Evolutionary conservation across 2,113 vertebrate species (phyloP).

Genomic region (Toxostoma redivivum): DNA sequence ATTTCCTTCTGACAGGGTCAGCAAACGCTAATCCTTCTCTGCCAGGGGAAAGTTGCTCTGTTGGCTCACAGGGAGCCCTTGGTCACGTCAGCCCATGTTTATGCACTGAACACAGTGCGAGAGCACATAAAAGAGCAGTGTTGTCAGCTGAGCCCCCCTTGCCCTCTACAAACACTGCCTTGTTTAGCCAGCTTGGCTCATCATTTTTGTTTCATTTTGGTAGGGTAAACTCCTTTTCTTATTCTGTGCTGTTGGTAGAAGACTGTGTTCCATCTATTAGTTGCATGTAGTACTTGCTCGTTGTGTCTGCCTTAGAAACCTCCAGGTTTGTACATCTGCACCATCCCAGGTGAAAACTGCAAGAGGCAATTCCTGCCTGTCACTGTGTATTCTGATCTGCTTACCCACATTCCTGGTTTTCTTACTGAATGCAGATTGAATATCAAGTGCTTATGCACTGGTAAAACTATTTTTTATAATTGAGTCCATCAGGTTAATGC

Average conservation of each 20-base stretch:
- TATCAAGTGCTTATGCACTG: background rate
- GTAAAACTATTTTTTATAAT: background rate
- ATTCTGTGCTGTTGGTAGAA: background rate
- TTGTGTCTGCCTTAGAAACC: background rate
- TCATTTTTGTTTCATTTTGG: slow-evolving; percentile 37
- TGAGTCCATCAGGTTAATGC: background rate
- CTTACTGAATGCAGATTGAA: background rate
- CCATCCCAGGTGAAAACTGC: background rate
- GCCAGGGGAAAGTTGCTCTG: background rate
- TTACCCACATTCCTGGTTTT: background rate
- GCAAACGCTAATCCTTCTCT: background rate
- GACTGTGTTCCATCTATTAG: background rate
- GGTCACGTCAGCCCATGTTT: background rate
- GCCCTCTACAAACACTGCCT: background rate
- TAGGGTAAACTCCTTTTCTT: background rate
- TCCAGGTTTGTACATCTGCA: background rate
- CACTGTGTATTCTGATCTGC: background rate
- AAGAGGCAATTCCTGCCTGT: rapidly evolving
- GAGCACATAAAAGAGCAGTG: slow-evolving; percentile 19
- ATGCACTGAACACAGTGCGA: background rate
- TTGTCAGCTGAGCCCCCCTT: background rate
- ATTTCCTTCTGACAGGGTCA: background rate
- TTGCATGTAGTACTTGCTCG: background rate
- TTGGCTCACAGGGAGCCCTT: rapidly evolving
- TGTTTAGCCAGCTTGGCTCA: background rate